Conservation (phyloP, 2,113 vertebrate species). For the Mustelus asterias region DNA sequence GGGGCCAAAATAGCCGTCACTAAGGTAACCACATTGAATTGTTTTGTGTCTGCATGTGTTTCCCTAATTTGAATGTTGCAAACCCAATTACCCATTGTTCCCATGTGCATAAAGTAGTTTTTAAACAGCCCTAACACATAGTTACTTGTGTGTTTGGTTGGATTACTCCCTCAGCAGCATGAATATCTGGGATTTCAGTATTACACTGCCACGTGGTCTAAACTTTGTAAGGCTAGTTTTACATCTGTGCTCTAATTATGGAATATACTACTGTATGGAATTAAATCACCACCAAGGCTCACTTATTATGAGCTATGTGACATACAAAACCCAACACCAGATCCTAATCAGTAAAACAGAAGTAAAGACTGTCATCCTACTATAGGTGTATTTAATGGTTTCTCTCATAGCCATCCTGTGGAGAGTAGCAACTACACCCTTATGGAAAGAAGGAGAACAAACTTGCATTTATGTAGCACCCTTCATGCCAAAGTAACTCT, state of each 20-base stretch:
- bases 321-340: neutral
- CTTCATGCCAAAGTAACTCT: neutral
- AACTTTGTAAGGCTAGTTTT: neutral
- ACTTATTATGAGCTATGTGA: neutral
- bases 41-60: neutral
- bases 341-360: neutral
- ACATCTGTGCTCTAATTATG: neutral
- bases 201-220: neutral
- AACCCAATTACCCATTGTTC: neutral
- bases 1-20: conserved; percentile 94
- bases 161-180: neutral
- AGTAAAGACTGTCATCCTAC: neutral
- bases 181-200: neutral
- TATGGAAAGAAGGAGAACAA: neutral
- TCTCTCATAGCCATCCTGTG: neutral
- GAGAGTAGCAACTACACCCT: neutral
- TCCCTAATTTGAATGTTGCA: neutral
- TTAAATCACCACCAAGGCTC: neutral
- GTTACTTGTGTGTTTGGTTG: neutral
- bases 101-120: neutral
- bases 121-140: neutral
- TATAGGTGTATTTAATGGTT: neutral
- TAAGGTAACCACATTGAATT: conserved; percentile 71
- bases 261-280: neutral
- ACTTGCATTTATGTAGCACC: neutral